These are phyloP conservation scores for Otolemur crassicaudatus DNA, from an alignment of 2,797 vertebrate species.

Conservation along the genomic window DNA sequence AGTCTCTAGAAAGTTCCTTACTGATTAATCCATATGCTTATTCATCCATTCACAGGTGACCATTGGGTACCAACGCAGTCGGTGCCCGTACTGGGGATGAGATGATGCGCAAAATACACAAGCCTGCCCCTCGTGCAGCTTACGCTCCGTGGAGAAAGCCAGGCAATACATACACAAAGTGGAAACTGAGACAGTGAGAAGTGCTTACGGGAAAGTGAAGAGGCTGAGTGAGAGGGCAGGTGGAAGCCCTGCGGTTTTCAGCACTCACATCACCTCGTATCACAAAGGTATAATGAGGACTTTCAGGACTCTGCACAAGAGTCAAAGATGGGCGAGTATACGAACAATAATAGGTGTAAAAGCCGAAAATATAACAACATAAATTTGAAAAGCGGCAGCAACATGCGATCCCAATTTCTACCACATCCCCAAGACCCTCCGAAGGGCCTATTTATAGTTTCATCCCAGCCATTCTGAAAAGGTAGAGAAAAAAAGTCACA, in stretches of 20 bases:
- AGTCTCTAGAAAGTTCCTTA: neutral
- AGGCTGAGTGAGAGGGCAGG: neutral
- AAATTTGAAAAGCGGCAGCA: constrained; percentile 47
- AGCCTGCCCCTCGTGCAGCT: rapidly evolving
- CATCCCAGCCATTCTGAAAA: constrained; percentile 67
- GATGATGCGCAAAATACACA: too few relatives aligned
- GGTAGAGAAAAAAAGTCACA: constrained; percentile 77
- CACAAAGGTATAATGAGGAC: neutral
- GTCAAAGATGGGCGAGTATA: neutral
- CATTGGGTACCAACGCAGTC: rapidly evolving
- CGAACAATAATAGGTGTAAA: neutral
- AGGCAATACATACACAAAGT: neutral
- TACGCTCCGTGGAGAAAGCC: neutral
- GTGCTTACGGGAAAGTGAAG: neutral
- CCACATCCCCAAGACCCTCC: neutral
- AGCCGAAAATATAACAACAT: neutral
- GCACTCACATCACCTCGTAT: neutral
- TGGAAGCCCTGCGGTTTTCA: neutral
- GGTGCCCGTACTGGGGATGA: rapidly evolving
- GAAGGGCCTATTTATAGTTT: constrained; percentile 55
- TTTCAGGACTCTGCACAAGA: neutral
- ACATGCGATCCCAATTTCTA: neutral
- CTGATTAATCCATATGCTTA: neutral
- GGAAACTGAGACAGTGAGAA: neutral
- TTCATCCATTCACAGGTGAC: neutral